Evolutionary conservation across 2,797 vertebrate genomes (phyloP).

Genomic region (Geotria australis): DNA sequence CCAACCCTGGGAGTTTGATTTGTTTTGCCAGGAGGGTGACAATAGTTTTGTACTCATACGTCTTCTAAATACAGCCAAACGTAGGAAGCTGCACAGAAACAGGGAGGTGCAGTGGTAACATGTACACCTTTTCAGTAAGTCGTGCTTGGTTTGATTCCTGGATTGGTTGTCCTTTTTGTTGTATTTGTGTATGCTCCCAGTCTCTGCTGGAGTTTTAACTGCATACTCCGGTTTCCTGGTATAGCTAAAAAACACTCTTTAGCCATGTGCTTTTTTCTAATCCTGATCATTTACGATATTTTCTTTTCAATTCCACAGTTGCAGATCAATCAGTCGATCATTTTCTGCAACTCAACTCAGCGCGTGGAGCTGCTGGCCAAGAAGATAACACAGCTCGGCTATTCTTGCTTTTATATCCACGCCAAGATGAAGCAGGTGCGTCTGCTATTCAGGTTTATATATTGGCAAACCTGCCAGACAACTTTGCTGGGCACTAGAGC

Average conservation of each 20-base stretch:
- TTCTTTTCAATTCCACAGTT: constrained; percentile 21
- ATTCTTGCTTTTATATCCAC: constrained; percentile 99
- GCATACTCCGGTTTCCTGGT: too few species aligned
- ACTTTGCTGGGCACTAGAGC: too few species aligned
- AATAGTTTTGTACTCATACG: not conserved
- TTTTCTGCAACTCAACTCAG: constrained; percentile 99
- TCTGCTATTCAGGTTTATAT: not conserved
- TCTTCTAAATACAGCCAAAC: not conserved
- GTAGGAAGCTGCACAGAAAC: constrained; percentile 1
- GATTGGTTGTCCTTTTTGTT: too few species aligned
- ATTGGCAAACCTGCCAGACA: too few species aligned
- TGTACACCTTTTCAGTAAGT: too few species aligned
- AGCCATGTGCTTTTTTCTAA: too few species aligned
- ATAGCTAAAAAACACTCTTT: too few species aligned
- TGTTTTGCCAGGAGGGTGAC: not conserved
- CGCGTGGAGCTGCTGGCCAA: constrained; percentile 92
- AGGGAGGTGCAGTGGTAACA: too few species aligned
- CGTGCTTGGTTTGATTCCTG: too few species aligned
- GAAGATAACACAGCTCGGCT: constrained; percentile 97
- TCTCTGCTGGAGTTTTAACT: too few species aligned
- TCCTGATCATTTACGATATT: not conserved
- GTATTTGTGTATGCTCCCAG: too few species aligned
- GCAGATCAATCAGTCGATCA: constrained; percentile 98
- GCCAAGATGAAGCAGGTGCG: constrained; percentile 99
- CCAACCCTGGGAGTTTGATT: too few species aligned